These are phyloP conservation scores for Nephrocerus scutellatus DNA, from an alignment of 2,888 invertebrate species.

Conservation along the genomic window DNA sequence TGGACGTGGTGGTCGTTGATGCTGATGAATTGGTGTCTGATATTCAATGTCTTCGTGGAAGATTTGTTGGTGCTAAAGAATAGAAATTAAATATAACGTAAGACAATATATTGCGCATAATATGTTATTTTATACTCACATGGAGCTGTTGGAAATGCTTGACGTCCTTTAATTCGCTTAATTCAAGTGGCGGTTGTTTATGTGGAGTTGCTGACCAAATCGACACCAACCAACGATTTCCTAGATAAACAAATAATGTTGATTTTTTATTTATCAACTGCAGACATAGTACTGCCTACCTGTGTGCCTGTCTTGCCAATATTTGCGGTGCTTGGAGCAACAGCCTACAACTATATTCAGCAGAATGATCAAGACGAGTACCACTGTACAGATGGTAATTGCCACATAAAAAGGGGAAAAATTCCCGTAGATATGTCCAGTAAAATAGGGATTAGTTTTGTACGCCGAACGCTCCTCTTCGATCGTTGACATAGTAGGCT, in stretches of 20 bases:
- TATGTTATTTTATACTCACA: slow-evolving; percentile 26
- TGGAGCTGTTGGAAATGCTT: slow-evolving; percentile 42
- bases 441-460: slow-evolving; percentile 57
- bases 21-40: slow-evolving; percentile 26
- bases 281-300: slow-evolving; percentile 34
- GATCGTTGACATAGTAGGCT: slow-evolving; percentile 54
- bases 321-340: slow-evolving; percentile 69
- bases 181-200: slow-evolving; percentile 72
- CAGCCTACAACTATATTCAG: slow-evolving; percentile 74
- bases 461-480: slow-evolving; percentile 58
- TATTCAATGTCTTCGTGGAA: slow-evolving; percentile 39
- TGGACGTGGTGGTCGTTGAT: slow-evolving; percentile 39
- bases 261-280: neutral
- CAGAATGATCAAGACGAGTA: slow-evolving; percentile 63
- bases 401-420: slow-evolving; percentile 80
- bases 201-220: slow-evolving; percentile 80
- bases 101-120: neutral
- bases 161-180: slow-evolving; percentile 62
- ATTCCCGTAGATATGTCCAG: slow-evolving; percentile 58
- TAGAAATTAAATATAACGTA: neutral
- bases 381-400: slow-evolving; percentile 68
- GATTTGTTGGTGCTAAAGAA: slow-evolving; percentile 29
- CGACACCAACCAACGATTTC: slow-evolving; percentile 77
- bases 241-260: slow-evolving; percentile 45
- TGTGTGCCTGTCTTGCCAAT: slow-evolving; percentile 78